These are phyloP conservation scores for Chaetophractus vellerosus DNA, from an alignment of 2,797 vertebrate species.

Conservation along the genomic window DNA sequence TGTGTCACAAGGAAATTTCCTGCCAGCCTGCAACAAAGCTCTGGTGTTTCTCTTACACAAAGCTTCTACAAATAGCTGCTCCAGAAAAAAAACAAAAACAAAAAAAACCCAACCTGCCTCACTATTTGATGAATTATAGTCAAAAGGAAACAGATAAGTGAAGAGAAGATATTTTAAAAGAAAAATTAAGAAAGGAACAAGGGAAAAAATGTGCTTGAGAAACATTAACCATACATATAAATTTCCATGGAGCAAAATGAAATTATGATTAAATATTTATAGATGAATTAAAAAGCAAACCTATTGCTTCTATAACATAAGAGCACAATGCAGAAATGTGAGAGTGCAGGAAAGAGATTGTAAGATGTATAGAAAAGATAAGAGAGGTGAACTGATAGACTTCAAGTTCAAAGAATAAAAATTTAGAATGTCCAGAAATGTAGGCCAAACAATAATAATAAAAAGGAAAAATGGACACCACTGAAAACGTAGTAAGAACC, in stretches of 20 bases:
- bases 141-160: neutral
- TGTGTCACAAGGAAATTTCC: neutral
- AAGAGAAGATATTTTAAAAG: neutral
- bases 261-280: neutral
- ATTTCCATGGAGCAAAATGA: neutral
- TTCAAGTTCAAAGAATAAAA: neutral
- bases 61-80: neutral
- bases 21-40: neutral
- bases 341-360: neutral
- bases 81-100: neutral
- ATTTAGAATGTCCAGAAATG: neutral
- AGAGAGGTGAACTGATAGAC: neutral
- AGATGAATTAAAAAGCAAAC: neutral
- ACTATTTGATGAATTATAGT: neutral
- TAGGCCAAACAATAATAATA: neutral
- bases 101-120: too few species aligned
- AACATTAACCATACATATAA: neutral
- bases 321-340: neutral
- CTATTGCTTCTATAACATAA: neutral
- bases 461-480: neutral
- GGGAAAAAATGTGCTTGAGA: neutral
- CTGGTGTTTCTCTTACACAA: neutral
- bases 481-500: neutral
- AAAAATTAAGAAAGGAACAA: neutral
- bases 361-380: neutral